Evolutionary conservation across 1,140 invertebrate genomes (phyloP).

Genomic region (Hormaphis cornu): DNA sequence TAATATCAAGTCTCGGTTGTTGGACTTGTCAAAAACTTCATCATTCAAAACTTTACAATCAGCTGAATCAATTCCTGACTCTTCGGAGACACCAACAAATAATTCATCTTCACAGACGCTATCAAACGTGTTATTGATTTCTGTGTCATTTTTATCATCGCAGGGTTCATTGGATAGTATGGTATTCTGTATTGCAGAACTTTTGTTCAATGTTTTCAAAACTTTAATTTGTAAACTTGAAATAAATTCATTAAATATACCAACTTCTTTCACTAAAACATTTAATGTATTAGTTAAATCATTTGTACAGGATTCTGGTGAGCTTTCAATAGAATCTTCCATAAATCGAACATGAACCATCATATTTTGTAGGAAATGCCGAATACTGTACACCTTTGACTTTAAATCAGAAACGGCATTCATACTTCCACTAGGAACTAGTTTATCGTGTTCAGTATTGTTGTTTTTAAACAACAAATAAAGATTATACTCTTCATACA

Average conservation of each 20-base stretch:
- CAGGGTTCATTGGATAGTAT: not conserved
- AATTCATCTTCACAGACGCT: not conserved
- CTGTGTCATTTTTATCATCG: not conserved
- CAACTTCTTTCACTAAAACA: not conserved
- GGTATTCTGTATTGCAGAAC: not conserved
- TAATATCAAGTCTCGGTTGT: constrained; percentile 12
- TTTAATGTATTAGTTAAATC: not conserved
- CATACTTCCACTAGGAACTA: not conserved
- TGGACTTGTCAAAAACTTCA: not conserved
- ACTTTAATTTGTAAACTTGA: constrained; percentile 9
- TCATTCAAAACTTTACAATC: not conserved
- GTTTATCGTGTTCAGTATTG: not conserved
- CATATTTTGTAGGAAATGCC: not conserved
- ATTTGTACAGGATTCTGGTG: not conserved
- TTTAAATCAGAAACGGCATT: constrained; percentile 2
- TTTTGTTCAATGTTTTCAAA: not conserved
- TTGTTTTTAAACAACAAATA: constrained; percentile 7
- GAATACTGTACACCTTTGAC: not conserved
- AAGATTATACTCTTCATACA: constrained; percentile 1
- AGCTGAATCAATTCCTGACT: not conserved
- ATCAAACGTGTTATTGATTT: not conserved
- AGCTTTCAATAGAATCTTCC: constrained; percentile 6
- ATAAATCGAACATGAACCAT: not conserved
- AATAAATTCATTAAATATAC: constrained; percentile 6
- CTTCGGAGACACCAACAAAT: constrained; percentile 13